Evolutionary conservation across 2,888 invertebrate genomes (phyloP).

Genomic region (Lepidonotus clava): DNA sequence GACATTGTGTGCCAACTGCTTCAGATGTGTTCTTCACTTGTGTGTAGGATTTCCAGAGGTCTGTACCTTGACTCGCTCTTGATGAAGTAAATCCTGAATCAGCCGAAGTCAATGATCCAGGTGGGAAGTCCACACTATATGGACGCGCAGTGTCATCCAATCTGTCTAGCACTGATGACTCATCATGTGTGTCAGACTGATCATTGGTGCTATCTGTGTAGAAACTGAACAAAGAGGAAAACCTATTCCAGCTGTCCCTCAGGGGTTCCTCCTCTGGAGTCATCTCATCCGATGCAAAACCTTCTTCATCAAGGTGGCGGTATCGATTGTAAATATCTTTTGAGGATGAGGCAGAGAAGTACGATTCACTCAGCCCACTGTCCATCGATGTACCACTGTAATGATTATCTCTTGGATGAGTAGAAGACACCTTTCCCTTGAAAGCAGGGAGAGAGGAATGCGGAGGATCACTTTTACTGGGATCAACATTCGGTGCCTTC

Average conservation of each 20-base stretch:
- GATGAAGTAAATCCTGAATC: neutral
- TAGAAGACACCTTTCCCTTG: neutral
- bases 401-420: too few relatives aligned
- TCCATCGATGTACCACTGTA: neutral
- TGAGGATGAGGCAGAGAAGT: neutral
- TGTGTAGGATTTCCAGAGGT: neutral
- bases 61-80: neutral
- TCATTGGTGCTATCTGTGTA: too few relatives aligned
- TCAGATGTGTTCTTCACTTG: neutral
- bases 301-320: neutral
- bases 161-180: too few relatives aligned
- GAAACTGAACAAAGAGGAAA: neutral
- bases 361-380: neutral
- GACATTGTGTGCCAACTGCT: neutral
- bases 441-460: neutral
- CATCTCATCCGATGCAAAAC: constrained; percentile 12
- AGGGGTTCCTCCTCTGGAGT: neutral
- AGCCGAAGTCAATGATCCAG: neutral
- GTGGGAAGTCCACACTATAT: neutral
- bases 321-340: neutral
- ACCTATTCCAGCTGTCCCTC: neutral
- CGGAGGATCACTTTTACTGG: neutral
- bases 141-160: neutral
- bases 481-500: neutral
- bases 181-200: too few relatives aligned